Percentiles rank a stretch among this genome's conserved stretches.
phyloP scores from a whole-genome alignment of 2,888 invertebrate species.

The Sinopyrophorus schimmeli region DNA sequence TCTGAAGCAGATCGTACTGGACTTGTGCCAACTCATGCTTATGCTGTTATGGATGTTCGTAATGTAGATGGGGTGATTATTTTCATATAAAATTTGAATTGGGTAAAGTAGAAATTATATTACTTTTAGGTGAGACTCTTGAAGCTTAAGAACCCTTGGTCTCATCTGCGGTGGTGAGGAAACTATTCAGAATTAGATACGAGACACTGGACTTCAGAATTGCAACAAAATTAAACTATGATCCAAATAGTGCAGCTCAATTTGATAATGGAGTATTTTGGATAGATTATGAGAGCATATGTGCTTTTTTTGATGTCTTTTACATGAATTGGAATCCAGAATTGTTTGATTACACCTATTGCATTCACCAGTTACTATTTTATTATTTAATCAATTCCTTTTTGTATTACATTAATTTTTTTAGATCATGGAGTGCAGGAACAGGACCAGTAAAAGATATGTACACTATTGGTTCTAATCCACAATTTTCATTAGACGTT shows the following conservation, averaged over 20 bases:
- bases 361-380: slow-evolving; percentile 82
- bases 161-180: slow-evolving; percentile 93
- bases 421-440: slow-evolving; percentile 86
- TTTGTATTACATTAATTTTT: slow-evolving; percentile 24
- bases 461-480: slow-evolving; percentile 90
- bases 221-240: slow-evolving; percentile 75
- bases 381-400: neutral
- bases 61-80: slow-evolving; percentile 62
- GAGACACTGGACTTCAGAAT: slow-evolving; percentile 79
- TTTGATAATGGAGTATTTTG: slow-evolving; percentile 96
- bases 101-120: slow-evolving; percentile 2
- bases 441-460: slow-evolving; percentile 87
- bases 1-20: slow-evolving; percentile 83
- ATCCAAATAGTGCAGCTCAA: slow-evolving; percentile 85
- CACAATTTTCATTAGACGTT: slow-evolving; percentile 83
- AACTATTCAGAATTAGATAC: slow-evolving; percentile 88
- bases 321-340: slow-evolving; percentile 95
- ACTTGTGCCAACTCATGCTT: slow-evolving; percentile 89
- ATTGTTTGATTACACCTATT: slow-evolving; percentile 84
- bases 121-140: slow-evolving; percentile 62
- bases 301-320: slow-evolving; percentile 89
- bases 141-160: slow-evolving; percentile 96
- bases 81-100: neutral
- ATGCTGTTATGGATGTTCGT: slow-evolving; percentile 85
- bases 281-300: slow-evolving; percentile 91